These are phyloP conservation scores for Elachura formosa DNA, from an alignment of 2,113 vertebrate species.

Conservation along the genomic window DNA sequence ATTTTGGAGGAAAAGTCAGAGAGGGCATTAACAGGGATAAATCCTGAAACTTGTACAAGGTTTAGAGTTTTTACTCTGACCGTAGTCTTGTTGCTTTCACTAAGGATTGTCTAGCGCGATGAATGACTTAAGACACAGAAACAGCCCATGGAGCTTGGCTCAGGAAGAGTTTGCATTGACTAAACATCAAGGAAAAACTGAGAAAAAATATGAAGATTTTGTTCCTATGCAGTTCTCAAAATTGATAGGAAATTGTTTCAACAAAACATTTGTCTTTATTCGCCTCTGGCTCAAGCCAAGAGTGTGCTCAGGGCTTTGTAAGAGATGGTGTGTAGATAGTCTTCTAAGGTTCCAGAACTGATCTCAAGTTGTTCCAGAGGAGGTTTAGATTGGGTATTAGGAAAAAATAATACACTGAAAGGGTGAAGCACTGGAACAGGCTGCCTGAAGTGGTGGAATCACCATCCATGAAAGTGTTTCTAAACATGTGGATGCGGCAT, in stretches of 20 bases:
- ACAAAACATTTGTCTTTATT: not conserved
- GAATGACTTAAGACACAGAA: not conserved
- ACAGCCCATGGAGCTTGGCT: not conserved
- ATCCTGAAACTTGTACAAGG: not conserved
- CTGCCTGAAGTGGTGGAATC: not conserved
- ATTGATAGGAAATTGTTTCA: not conserved
- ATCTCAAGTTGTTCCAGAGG: not conserved
- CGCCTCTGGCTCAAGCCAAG: not conserved
- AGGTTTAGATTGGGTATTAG: not conserved
- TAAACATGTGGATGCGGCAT: not conserved
- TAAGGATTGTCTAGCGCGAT: not conserved
- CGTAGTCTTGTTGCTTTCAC: not conserved
- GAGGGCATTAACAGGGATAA: not conserved
- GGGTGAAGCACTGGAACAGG: not conserved
- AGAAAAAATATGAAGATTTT: not conserved
- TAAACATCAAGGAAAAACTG: not conserved
- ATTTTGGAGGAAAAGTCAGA: not conserved
- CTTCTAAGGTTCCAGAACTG: not conserved
- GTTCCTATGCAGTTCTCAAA: not conserved
- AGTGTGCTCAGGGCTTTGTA: not conserved
- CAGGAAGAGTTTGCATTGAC: not conserved
- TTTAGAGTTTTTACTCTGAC: not conserved
- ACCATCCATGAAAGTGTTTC: not conserved
- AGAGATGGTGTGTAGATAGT: not conserved
- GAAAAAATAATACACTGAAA: not conserved